Evolutionary conservation across 1,140 invertebrate species (phyloP), one percentile per base, ranked within the genome.

Genomic region (Lasioglossum albipes): DNA sequence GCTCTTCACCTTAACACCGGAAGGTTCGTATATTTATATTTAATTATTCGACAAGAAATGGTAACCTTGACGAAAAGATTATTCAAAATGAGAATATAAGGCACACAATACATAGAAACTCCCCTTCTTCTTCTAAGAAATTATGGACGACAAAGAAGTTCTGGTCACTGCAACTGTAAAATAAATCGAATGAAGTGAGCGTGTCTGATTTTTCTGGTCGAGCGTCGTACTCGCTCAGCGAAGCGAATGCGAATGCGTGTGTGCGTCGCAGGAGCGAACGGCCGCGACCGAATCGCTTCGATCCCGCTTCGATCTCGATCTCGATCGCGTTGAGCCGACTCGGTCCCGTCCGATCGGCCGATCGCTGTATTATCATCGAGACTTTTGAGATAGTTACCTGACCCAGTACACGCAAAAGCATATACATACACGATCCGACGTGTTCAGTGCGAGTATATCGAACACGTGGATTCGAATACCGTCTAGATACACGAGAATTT

Each of bases 321-420:
- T 6, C 2, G 20, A 20, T 2, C 20, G 2, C 42, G 2, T 10
- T 22, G 7, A 10, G 2, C 22, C 27, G 45, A 54, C 52, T 49
- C 52, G 41, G 59, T 74, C 64, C 2, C 70, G 36, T 16, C 64
- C 27, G 71, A 73, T 67, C 62, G 61, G 49, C n/a, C 64, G 13
- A 36, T 52, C 52, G n/a, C 20, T 52, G 41, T 18, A 52, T 45
- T 59, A 41, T 49, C 70, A 52, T 75, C 31, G 49, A 61, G 70
- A 75, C 7, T n/a, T 75, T n/a, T 75, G n/a, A 36, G 18, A 77
- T 66, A 77, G 65, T 77, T 81, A 81, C 66, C 72, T 76, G 57
- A 64, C 45, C 20, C 57, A 42, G 20, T 79, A 59, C 18, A 68
- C 52, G 62, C 57, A 52, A 68, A 68, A 67, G 42, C 31, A 18